Evolutionary conservation across 2,888 invertebrate species (phyloP), one percentile per base, ranked within the genome.

Genomic region (Cremastobaeus sp.): DNA sequence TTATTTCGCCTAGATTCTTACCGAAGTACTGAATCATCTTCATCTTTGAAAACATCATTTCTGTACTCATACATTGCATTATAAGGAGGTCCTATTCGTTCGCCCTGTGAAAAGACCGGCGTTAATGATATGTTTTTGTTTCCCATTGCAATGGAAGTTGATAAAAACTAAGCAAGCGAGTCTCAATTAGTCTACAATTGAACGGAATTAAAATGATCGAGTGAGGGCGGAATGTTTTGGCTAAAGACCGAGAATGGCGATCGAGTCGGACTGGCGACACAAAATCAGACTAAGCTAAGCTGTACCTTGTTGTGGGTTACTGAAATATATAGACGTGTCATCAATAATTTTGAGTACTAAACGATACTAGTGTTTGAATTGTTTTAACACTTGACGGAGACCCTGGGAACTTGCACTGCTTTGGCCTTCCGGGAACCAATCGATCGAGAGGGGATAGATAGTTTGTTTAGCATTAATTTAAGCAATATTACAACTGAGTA

Each of bases 21-120:
- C 90, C 89, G 89, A 76, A 90, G 83, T 37, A 88, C 86, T 39
- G 55, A 48, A 77, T 89, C 89, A 76, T 92, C 91, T 6, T 89
- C 90, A 78, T 91, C 91, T 75, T 89, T 90, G 80, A 91, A 92
- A 74, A 92, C 91, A 74, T 91, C 91, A 81, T 92, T 91, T 78
- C 90, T 90, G 82, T 90, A 91, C 55, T 91, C 91, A 83, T 91
- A 92, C 76, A 89, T 90, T 79, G 91, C 91, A 76, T 90, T 90
- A 83, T 91, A 91, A 77, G 89, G 90, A 70, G 91, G 89, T 18
- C 90, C 90, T 87, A 92, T 89, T 85, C 91, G 90, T 85, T 92
- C 91, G 81, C 89, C 89, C 88, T 92, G 91, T 91, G 92, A 1
- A 57, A 15, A 21, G 32, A 41, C 6, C 20, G 9, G 21, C 20